Evolutionary conservation across 2,113 vertebrate species (phyloP), one percentile per base, ranked within the genome.

Genomic region (Glaucomys volans): DNA sequence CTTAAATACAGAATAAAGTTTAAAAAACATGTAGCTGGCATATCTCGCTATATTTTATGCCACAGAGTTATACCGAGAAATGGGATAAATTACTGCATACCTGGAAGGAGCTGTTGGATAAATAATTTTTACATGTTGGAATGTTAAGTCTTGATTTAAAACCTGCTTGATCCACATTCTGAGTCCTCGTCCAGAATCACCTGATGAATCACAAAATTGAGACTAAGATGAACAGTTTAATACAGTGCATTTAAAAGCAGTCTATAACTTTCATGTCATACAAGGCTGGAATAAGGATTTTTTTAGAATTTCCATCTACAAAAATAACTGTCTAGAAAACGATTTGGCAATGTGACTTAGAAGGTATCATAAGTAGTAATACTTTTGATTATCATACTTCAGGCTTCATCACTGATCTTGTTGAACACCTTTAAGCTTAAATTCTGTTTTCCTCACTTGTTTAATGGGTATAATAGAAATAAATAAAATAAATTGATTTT

Each of bases 31-130:
- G 30, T 37, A 47, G 54, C 37, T 79, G 57, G 57, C 28, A 82
- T 30, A 75, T 32, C 12, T 59, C 57, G 22, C n/a, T 26, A 37
- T 5, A 74, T 88, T 80, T 82, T 72, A 82, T 87, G 42, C 81
- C 67, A 74, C 50, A 90, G 28, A 64, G 59, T 81, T 79, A 88
- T 3, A 62, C 9, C 74, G 52, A 64, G 74, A 57, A 77, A 28
- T 54, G 64, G 91, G 50, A 74, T 59, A 57, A 76, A 67, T 89
- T 20, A 37, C 18, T 44, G 7, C 22, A 37, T 99, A 99, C 99
- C 99, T 99, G 94, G 97, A 67, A 97, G 99, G 99, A 97, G 99
- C 99, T 0, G 99, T 99, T 92, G 99, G 99, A 94, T 99, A 99
- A 97, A 99, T 99, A 50, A 99, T 97, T 98, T 99, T 99, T 98